Conservation (phyloP, 2,888 invertebrate genomes). For the Mystacides longicornis region DNA sequence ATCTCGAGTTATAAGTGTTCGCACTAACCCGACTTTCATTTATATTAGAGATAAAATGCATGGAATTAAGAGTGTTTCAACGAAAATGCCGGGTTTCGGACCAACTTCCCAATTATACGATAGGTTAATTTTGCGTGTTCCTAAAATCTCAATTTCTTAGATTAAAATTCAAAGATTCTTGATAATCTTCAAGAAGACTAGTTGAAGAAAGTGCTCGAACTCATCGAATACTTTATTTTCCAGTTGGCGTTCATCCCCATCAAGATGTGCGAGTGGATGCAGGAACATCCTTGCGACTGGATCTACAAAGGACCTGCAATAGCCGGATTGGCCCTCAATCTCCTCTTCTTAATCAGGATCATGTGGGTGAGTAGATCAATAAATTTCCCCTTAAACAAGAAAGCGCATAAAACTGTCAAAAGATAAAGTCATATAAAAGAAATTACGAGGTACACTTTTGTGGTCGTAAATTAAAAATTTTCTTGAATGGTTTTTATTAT, state of each 20-base stretch:
- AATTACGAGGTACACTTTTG: not conserved
- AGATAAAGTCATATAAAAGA: not conserved
- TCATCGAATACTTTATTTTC: conserved; percentile 3
- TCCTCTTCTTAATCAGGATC: conserved; percentile 73
- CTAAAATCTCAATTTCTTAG: too few relatives aligned
- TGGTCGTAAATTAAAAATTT: too few relatives aligned
- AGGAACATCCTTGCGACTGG: conserved; percentile 75
- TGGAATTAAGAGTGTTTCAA: too few relatives aligned
- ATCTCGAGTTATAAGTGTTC: too few relatives aligned
- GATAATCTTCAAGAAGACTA: not conserved
- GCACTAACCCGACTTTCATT: too few relatives aligned
- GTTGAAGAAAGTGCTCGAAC: not conserved
- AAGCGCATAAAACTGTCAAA: not conserved
- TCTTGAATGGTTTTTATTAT: too few relatives aligned
- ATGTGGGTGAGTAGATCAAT: conserved; percentile 67
- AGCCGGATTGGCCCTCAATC: conserved; percentile 72
- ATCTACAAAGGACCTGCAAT: conserved; percentile 82
- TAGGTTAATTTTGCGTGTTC: too few relatives aligned
- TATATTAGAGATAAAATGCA: too few relatives aligned
- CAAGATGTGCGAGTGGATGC: conserved; percentile 71
- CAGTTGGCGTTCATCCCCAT: conserved; percentile 20
- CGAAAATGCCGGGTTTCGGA: too few relatives aligned
- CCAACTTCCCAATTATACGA: too few relatives aligned
- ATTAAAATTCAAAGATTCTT: too few relatives aligned
- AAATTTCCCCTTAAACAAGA: not conserved